phyloP scores from a whole-genome alignment of 2,113 vertebrate genomes.

The Oxyura jamaicensis region DNA sequence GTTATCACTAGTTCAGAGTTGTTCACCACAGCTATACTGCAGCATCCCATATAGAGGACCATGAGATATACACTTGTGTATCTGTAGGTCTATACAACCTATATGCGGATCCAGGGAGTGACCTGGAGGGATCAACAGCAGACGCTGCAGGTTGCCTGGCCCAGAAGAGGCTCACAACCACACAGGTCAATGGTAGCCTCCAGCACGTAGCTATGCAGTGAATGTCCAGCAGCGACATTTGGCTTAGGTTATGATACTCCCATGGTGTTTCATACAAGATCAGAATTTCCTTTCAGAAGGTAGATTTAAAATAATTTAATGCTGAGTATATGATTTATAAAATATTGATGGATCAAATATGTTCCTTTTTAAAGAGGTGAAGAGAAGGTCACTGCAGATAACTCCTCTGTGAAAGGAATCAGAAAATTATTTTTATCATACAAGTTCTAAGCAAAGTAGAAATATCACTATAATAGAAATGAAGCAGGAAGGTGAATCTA shows the following conservation, averaged over 20 bases:
- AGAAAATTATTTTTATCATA: background rate
- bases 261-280: background rate
- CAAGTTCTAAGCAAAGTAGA: background rate
- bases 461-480: background rate
- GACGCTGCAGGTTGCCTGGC: background rate
- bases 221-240: background rate
- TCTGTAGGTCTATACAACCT: background rate
- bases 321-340: background rate
- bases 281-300: background rate
- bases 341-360: background rate
- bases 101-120: background rate
- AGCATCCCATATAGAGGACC: background rate
- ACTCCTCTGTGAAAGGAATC: background rate
- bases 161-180: background rate
- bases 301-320: background rate
- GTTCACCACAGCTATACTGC: background rate
- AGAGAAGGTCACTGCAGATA: background rate
- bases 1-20: background rate
- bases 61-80: background rate
- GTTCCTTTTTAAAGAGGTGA: background rate
- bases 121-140: background rate
- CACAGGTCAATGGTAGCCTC: background rate
- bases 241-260: background rate
- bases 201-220: accelerated
- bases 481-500: background rate